A percentile compares a stretch with the other conserved stretches of the same genome.
These are phyloP conservation scores for Ornithoptera priamus DNA, from an alignment of 2,888 invertebrate genomes.

Conservation along the genomic window DNA sequence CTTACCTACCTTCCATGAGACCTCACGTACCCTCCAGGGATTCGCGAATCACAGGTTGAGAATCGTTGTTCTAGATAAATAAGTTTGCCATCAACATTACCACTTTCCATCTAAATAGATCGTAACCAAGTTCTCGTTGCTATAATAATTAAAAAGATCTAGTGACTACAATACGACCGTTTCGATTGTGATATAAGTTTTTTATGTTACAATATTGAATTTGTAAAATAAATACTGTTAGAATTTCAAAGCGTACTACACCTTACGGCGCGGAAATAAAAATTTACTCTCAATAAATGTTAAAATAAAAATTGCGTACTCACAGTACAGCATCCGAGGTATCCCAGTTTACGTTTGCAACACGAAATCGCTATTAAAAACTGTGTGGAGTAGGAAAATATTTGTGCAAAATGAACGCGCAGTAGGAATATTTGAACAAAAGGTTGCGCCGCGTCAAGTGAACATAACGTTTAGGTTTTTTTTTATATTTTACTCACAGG, in stretches of 20 bases:
- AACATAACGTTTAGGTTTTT: background rate
- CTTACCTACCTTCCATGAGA: no score
- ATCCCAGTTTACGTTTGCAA: constrained; percentile 16
- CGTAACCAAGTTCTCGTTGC: no score
- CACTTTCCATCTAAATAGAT: no score
- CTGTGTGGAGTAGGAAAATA: constrained; percentile 8
- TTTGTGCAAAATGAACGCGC: constrained; percentile 17
- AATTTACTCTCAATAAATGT: constrained; percentile 11
- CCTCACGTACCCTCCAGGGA: no score
- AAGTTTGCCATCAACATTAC: background rate
- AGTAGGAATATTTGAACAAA: constrained; percentile 18
- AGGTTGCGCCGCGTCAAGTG: background rate
- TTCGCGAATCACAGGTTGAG: no score
- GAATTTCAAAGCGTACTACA: background rate
- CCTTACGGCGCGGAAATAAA: background rate
- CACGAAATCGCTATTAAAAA: constrained; percentile 18
- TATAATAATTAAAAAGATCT: no score
- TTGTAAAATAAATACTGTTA: background rate
- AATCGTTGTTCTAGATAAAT: no score
- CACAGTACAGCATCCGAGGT: constrained; percentile 1
- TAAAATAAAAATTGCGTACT: constrained; percentile 5
- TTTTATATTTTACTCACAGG: background rate
- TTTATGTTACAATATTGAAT: no score
- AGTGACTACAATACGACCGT: no score
- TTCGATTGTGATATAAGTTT: no score